phyloP scores from a whole-genome alignment of 1,140 invertebrate genomes.

The Drosophila novamexicana region DNA sequence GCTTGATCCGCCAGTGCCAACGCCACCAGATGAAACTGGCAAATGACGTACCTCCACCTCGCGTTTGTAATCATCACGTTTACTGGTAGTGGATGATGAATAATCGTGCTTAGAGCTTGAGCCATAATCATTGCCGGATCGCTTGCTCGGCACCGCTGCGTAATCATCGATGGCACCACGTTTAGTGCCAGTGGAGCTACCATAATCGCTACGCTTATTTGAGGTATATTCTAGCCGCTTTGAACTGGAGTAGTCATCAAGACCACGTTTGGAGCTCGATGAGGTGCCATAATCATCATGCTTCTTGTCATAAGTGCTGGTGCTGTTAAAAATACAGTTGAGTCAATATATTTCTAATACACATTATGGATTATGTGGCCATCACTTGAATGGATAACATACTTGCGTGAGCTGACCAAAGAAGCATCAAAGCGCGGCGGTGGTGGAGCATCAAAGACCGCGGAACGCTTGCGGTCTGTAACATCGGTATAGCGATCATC shows the following conservation, averaged over 20 bases:
- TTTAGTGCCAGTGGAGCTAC: slow-evolving; percentile 54
- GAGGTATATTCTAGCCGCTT: slow-evolving; percentile 73
- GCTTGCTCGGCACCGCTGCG: slow-evolving; percentile 63
- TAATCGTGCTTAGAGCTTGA: slow-evolving; percentile 71
- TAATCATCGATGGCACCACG: slow-evolving; percentile 76
- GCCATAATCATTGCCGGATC: slow-evolving; percentile 68
- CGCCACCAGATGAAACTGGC: slow-evolving; percentile 47
- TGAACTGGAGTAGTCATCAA: slow-evolving; percentile 72
- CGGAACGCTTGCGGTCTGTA: slow-evolving; percentile 83
- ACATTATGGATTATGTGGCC: neutral
- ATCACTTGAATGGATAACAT: slow-evolving; percentile 6
- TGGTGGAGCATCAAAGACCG: slow-evolving; percentile 85
- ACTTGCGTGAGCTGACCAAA: slow-evolving; percentile 75
- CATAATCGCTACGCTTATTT: slow-evolving; percentile 72
- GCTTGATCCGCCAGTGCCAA: slow-evolving; percentile 46
- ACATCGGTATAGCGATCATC: slow-evolving; percentile 82
- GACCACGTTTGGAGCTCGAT: slow-evolving; percentile 56
- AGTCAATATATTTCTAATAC: neutral
- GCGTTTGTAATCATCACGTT: slow-evolving; percentile 73
- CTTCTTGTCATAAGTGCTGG: slow-evolving; percentile 75
- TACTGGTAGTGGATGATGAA: slow-evolving; percentile 58
- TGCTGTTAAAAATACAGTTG: slow-evolving; percentile 21
- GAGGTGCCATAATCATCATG: slow-evolving; percentile 76
- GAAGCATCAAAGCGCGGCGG: slow-evolving; percentile 81
- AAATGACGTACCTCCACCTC: slow-evolving; percentile 74